Conservation (phyloP, 2,888 invertebrate species). For the Schrankia costaestrigalis region DNA sequence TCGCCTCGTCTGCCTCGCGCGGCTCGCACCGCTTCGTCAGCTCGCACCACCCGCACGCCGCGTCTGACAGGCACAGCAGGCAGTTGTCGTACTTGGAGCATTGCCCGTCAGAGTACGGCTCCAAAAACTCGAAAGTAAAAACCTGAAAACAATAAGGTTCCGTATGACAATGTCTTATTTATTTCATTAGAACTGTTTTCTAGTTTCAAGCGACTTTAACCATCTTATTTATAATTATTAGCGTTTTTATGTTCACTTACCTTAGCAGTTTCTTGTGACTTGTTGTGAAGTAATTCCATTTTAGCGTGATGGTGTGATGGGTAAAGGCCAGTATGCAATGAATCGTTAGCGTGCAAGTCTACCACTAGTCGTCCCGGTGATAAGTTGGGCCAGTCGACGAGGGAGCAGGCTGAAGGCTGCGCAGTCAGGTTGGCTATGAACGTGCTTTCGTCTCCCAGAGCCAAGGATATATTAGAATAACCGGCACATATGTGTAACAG, state of each 20-base stretch:
- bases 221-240: too few relatives aligned
- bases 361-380: slow-evolving; percentile 83
- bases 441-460: slow-evolving; percentile 70
- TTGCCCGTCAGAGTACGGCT: slow-evolving; percentile 91
- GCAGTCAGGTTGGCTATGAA: slow-evolving; percentile 84
- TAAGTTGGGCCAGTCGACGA: slow-evolving; percentile 84
- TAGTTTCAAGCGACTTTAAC: too few relatives aligned
- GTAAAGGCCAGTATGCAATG: slow-evolving; percentile 77
- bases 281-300: slow-evolving; percentile 90
- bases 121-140: slow-evolving; percentile 93
- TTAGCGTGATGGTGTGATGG: slow-evolving; percentile 86
- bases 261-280: slow-evolving; percentile 87
- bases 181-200: background rate
- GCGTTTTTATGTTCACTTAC: too few relatives aligned
- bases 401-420: slow-evolving; percentile 85
- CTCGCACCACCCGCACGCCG: slow-evolving; percentile 96
- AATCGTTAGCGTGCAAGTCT: slow-evolving; percentile 85
- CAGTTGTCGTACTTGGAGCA: slow-evolving; percentile 91
- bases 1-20: slow-evolving; percentile 76
- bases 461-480: slow-evolving; percentile 86
- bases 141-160: slow-evolving; percentile 73
- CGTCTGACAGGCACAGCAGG: slow-evolving; percentile 92
- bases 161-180: too few relatives aligned
- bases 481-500: slow-evolving; percentile 89
- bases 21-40: too few relatives aligned